Percentiles rank a stretch among this genome's conserved stretches.
phyloP scores from a whole-genome alignment of 2,888 invertebrate genomes.

The Muschampia plurimacula region DNA sequence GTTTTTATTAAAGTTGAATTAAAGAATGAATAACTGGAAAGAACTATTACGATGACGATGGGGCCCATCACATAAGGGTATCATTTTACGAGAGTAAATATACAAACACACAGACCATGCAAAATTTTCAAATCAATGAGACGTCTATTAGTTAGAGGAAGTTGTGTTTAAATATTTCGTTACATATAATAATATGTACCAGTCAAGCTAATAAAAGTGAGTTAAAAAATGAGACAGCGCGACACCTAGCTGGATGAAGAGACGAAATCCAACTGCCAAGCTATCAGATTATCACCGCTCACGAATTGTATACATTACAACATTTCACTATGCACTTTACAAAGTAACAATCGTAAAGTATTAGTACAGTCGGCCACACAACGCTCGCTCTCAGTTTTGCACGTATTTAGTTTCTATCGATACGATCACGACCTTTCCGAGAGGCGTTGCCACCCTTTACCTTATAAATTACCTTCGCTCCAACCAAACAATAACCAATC shows the following conservation, averaged over 20 bases:
- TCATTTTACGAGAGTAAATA: too few species aligned
- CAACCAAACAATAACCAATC: slow-evolving; percentile 50
- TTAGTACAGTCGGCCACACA: slow-evolving; percentile 48
- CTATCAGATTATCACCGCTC: neutral
- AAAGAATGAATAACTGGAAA: too few species aligned
- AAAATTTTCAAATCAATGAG: too few species aligned
- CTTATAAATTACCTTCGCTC: slow-evolving; percentile 61
- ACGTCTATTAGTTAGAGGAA: too few species aligned
- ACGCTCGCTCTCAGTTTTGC: slow-evolving; percentile 57
- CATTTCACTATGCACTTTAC: slow-evolving; percentile 5
- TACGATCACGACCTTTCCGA: slow-evolving; percentile 60
- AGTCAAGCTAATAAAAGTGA: too few species aligned
- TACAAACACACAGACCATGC: too few species aligned
- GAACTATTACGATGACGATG: too few species aligned
- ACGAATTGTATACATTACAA: neutral
- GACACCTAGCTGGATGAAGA: neutral
- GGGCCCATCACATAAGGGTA: too few species aligned
- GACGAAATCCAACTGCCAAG: neutral
- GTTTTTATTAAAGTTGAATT: too few species aligned
- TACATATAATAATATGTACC: too few species aligned
- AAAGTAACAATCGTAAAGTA: slow-evolving; percentile 16
- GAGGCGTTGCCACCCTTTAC: slow-evolving; percentile 69
- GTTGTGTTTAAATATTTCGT: too few species aligned
- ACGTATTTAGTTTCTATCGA: slow-evolving; percentile 67
- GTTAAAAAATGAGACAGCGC: too few species aligned